Base-by-base conservation (phyloP, 1,140 invertebrate species). In the Cryptotermes secundus region DNA sequence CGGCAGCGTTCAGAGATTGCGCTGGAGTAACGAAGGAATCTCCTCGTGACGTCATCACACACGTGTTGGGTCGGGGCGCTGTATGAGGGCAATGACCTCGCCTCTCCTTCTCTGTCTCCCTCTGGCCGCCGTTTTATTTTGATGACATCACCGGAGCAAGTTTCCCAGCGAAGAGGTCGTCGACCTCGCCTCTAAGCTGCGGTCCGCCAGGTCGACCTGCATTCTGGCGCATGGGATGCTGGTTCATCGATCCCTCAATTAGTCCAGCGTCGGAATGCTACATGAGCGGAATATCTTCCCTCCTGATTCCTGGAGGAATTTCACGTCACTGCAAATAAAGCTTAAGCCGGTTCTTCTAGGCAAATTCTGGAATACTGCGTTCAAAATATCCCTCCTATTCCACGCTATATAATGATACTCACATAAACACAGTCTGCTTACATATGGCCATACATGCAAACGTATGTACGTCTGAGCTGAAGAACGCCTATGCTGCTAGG, bases 181-280 rank as follows among this genome's bases (percentile, higher is more conserved):
- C 59, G 59, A 72, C 59, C 59, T 72, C 59, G 59, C 26, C n/a
- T 3, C n/a, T 72, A 14, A 72, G 59, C 59, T 31, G 26, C 59
- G 26, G 59, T 31, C 59, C 59, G 59, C 59, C 59, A 72, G 59
- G 31, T n/a, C 59, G 59, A 72, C 59, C 59, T 72, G 59, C 59
- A 72, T 72, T 72, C 59, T 72, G n/a, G 59, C 59, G 59, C 59
- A 72, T 72, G 59, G 59, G 59, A 72, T 72, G 59, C 59, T 72
- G 59, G 59, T 26, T 72, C 59, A 72, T 72, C 59, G 59, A 72
- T 72, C 59, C 59, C 59, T 12, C 2, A 72, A 31, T 72, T 31
- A 3, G 9, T 72, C 59, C 59, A 72, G 59, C 31, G 59, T 72
- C 59, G 59, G 59, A 72, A 2, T 72, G 59, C 59, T 72, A 31